Percentiles rank a stretch among this genome's conserved stretches.
phyloP scores from a whole-genome alignment of 37 sponge, comb jelly and placozoan genomes.

The Cliona cf. orientalis region DNA sequence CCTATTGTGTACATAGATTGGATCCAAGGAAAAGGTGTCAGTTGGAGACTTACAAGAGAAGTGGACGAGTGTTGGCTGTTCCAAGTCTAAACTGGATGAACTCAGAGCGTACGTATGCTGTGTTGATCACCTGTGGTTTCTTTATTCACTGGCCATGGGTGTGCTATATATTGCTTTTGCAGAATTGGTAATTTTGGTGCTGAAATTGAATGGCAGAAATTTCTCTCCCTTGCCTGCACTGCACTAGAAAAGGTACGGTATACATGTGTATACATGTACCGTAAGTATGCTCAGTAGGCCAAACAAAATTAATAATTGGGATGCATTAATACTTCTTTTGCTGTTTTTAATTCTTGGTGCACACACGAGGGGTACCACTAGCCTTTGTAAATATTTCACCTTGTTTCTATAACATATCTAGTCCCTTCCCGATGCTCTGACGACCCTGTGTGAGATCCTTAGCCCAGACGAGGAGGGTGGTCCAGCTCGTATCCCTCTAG shows the following conservation, averaged over 20 bases:
- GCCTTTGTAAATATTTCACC: background rate
- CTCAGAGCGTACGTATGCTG: conserved; percentile 43
- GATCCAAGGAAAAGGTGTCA: conserved; percentile 20
- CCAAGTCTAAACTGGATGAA: conserved; percentile 49
- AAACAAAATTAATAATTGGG: background rate
- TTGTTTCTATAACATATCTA: conserved; percentile 2
- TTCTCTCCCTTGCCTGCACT: conserved; percentile 85
- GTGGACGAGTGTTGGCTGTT: conserved; percentile 68
- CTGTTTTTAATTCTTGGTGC: background rate
- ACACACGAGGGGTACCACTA: background rate
- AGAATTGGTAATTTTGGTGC: conserved; percentile 80
- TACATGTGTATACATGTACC: no score
- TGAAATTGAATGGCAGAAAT: conserved; percentile 83
- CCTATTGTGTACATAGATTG: conserved; percentile 24
- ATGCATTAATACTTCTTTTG: background rate
- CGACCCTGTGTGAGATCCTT: conserved; percentile 83
- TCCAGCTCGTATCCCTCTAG: conserved; percentile 75
- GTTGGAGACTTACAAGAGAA: conserved; percentile 32
- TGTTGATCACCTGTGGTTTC: no score
- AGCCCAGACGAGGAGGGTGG: conserved; percentile 88
- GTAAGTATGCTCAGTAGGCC: background rate
- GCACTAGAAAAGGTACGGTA: conserved; percentile 77
- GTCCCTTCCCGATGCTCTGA: conserved; percentile 82
- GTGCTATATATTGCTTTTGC: no score
- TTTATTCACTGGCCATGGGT: no score